Percentiles rank a stretch among this genome's conserved stretches.
Evolutionary conservation across 2,113 vertebrate genomes (phyloP).

Genomic region (Elaphurus davidianus): DNA sequence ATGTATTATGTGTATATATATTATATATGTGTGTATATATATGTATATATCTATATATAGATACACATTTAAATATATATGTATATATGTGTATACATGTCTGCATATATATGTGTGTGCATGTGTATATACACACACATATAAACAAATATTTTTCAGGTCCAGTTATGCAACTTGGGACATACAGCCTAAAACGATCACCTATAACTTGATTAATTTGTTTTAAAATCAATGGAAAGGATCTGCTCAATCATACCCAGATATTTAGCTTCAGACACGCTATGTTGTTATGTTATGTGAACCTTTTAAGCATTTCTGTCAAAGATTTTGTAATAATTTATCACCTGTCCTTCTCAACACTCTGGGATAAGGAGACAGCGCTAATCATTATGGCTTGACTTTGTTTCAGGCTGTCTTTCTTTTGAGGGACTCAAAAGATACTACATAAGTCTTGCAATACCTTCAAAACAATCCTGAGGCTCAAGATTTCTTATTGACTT

Average conservation of each 20-base stretch:
- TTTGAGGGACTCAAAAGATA: slow-evolving; percentile 20
- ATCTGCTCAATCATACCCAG: slow-evolving; percentile 5
- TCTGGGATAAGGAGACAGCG: slow-evolving; percentile 15
- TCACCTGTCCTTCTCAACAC: background rate
- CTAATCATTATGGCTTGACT: slow-evolving; percentile 41
- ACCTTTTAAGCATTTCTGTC: slow-evolving; percentile 23
- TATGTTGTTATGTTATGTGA: background rate
- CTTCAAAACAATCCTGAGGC: slow-evolving; percentile 38
- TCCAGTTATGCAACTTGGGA: background rate
- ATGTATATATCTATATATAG: background rate
- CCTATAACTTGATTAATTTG: slow-evolving; percentile 3
- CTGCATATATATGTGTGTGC: background rate
- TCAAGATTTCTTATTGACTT: slow-evolving; percentile 47
- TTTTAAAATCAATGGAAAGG: slow-evolving; percentile 23
- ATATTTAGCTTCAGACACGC: background rate
- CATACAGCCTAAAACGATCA: background rate
- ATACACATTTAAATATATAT: background rate
- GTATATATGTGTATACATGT: background rate
- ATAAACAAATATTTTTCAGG: background rate
- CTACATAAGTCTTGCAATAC: slow-evolving; percentile 7
- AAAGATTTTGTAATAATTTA: slow-evolving; percentile 20
- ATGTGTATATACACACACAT: background rate
- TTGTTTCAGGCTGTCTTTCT: slow-evolving; percentile 1
- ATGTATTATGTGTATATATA: background rate
- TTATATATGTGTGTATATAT: background rate